Percentiles rank a stretch among this genome's conserved stretches.
phyloP scores from a whole-genome alignment of 1,140 invertebrate species.

The Oncopeltus fasciatus region DNA sequence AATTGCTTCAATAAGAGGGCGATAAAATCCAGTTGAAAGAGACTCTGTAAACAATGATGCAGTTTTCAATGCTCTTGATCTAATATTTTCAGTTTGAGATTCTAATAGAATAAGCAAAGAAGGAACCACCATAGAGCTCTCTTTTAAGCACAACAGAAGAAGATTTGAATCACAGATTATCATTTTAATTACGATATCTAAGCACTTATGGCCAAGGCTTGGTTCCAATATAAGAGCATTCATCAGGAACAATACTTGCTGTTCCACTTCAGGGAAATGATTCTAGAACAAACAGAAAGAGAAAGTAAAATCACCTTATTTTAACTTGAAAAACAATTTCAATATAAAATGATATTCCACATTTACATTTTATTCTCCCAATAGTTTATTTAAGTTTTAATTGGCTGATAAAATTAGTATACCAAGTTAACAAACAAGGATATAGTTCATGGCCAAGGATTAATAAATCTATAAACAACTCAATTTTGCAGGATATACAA shows the following conservation, averaged over 20 bases:
- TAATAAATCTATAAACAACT: too few relatives aligned
- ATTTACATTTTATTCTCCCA: too few relatives aligned
- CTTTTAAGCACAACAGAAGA: not conserved
- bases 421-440: too few relatives aligned
- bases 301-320: not conserved
- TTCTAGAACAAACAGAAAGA: conserved; percentile 11
- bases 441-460: too few relatives aligned
- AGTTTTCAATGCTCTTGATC: conserved; percentile 13
- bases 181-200: not conserved
- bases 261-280: conserved; percentile 12
- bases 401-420: too few relatives aligned
- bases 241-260: conserved; percentile 18
- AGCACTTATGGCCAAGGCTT: not conserved
- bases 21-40: conserved; percentile 18
- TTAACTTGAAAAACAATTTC: not conserved
- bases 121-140: conserved; percentile 23
- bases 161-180: not conserved
- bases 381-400: too few relatives aligned
- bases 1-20: conserved; percentile 15
- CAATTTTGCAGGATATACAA: too few relatives aligned
- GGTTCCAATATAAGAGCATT: conserved; percentile 5
- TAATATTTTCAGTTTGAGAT: conserved; percentile 6
- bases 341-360: too few relatives aligned
- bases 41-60: conserved; percentile 12
- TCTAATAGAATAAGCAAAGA: conserved; percentile 30